phyloP scores from a whole-genome alignment of 2,113 vertebrate species.

The Bucco capensis region DNA sequence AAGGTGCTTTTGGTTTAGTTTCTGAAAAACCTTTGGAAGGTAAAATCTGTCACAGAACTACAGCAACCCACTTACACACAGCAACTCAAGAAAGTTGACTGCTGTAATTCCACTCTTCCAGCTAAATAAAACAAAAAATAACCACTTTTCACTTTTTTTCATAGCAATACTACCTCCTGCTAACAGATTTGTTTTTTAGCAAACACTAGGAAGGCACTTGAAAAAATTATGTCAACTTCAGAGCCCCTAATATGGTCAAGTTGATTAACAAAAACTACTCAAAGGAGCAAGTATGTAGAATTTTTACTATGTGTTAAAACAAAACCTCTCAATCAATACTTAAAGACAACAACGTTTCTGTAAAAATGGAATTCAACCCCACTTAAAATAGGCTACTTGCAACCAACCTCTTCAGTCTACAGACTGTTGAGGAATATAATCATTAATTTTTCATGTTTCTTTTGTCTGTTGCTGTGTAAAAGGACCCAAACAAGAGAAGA shows the following conservation, averaged over 20 bases:
- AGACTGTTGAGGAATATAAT: neutral
- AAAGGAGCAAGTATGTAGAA: neutral
- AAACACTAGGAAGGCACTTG: neutral
- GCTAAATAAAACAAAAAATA: neutral
- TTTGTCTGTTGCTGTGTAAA: slow-evolving; percentile 31
- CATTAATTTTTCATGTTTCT: slow-evolving; percentile 48
- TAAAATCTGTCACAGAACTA: neutral
- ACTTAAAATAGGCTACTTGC: neutral
- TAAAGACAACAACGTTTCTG: neutral
- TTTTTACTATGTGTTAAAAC: neutral
- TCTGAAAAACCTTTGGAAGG: neutral
- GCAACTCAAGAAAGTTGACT: neutral
- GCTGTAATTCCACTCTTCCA: neutral
- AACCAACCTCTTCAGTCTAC: neutral
- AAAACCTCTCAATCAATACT: too few relatives aligned
- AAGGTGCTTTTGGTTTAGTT: neutral
- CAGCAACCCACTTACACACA: accelerated
- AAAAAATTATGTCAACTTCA: neutral
- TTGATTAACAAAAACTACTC: neutral
- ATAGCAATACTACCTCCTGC: neutral
- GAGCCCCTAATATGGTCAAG: neutral
- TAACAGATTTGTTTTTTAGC: neutral
- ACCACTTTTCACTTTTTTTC: neutral
- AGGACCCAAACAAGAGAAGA: neutral
- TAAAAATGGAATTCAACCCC: neutral